These are phyloP conservation scores for Plodia interpunctella DNA, from an alignment of 1,140 invertebrate genomes.

Conservation along the genomic window DNA sequence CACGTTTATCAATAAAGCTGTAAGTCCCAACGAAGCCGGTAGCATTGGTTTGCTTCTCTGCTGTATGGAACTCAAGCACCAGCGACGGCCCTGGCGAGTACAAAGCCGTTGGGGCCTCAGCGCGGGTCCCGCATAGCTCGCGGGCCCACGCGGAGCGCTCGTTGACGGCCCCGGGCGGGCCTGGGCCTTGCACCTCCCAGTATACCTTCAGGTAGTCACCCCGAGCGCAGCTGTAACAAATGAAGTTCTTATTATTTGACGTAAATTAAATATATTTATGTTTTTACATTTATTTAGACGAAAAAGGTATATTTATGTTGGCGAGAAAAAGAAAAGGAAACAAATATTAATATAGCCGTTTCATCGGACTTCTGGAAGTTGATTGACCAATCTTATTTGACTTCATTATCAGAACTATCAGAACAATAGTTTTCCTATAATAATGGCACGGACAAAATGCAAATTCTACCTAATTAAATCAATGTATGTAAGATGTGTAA, in stretches of 20 bases:
- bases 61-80: slow-evolving; percentile 89
- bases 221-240: slow-evolving; percentile 82
- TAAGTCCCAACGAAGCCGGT: slow-evolving; percentile 89
- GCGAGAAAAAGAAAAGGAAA: too few species aligned
- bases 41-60: slow-evolving; percentile 77
- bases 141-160: slow-evolving; percentile 87
- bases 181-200: slow-evolving; percentile 71
- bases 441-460: too few species aligned
- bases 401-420: too few species aligned
- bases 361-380: too few species aligned
- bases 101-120: slow-evolving; percentile 84
- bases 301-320: too few species aligned
- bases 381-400: too few species aligned
- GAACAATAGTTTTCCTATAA: too few species aligned
- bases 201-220: slow-evolving; percentile 90
- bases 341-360: too few species aligned
- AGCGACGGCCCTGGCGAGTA: slow-evolving; percentile 90
- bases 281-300: too few species aligned
- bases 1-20: slow-evolving; percentile 89
- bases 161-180: slow-evolving; percentile 83
- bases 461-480: too few species aligned
- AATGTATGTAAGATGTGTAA: too few species aligned
- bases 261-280: slow-evolving; percentile 10
- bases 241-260: slow-evolving; percentile 14
- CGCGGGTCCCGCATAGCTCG: slow-evolving; percentile 85